Base-by-base conservation (phyloP, 2,797 vertebrate species). In the Limnodromus scolopaceus region DNA sequence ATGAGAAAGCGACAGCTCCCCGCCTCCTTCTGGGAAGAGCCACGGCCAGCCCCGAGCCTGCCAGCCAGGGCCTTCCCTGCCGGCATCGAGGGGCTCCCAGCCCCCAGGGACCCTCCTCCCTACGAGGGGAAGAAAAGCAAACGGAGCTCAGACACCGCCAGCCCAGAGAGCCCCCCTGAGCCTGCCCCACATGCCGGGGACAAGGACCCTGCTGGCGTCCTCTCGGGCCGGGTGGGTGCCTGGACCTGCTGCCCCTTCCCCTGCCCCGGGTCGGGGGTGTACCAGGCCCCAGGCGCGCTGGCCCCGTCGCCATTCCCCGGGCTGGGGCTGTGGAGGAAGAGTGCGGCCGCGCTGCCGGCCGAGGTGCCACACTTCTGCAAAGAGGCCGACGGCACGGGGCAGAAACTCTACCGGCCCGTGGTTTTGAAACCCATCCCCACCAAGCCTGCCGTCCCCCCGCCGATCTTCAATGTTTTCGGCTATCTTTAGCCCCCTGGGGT, bases 341-440 rank as follows among this genome's bases (percentile, higher is more conserved):
- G 96, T 34, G 68, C 92, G 0, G 97, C 79, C 3, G 0, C 89
- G 4, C 92, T 97, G 51, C 98, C 98, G 0, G 45, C 55, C 0
- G 98, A 98, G 81, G 81, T 96, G 79, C 92, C 89, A 2, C 97
- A 79, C 80, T 98, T 98, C 93, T 97, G 97, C 96, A 97, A 98
- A 74, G 98, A 98, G 34, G 97, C 95, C 10, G 94, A 97, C 0
- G 96, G 97, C 70, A 95, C 85, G 5, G 98, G 98, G 77, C 99
- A 98, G 83, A 99, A 98, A 89, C 96, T 98, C n/a, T 98, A 98
- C 97, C 98, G 98, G 45, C 99, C 99, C 1, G 98, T 99, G 89
- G 99, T 99, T 76, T 98, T 99, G 95, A 99, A 99, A 97, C 99
- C 99, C 38, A 99, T 99, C 80, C 99, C 99, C 61, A 99, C 99